These are phyloP conservation scores for Drosophila anomelani DNA, from an alignment of 2,888 invertebrate genomes.

Conservation along the genomic window DNA sequence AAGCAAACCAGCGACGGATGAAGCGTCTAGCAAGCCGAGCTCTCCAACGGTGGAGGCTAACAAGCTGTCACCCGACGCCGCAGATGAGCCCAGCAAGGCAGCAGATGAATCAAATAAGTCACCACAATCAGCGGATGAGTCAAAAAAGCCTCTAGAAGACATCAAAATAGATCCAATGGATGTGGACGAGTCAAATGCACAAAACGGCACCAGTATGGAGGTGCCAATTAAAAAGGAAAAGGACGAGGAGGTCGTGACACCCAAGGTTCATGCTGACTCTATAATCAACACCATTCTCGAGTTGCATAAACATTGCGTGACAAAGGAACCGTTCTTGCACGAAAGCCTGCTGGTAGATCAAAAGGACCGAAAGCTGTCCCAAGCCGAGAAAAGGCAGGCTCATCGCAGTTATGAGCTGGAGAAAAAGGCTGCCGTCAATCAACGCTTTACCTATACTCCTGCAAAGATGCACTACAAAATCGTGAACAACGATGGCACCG, in stretches of 20 bases:
- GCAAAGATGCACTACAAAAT: constrained; percentile 87
- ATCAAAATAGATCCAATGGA: background rate
- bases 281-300: constrained; percentile 91
- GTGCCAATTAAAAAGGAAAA: constrained; percentile 19
- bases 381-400: constrained; percentile 96
- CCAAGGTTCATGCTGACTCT: constrained; percentile 88
- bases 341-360: constrained; percentile 97
- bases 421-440: constrained; percentile 92
- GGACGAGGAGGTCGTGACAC: constrained; percentile 38
- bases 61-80: background rate
- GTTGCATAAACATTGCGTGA: constrained; percentile 87
- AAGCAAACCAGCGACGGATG: constrained; percentile 13
- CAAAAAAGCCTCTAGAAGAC: background rate
- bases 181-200: constrained; percentile 7
- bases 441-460: constrained; percentile 86
- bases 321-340: constrained; percentile 96
- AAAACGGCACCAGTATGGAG: constrained; percentile 8
- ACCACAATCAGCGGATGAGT: background rate
- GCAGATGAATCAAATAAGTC: constrained; percentile 16
- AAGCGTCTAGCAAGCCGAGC: constrained; percentile 25
- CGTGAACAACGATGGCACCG: constrained; percentile 86
- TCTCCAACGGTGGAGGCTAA: constrained; percentile 10
- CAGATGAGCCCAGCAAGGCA: constrained; percentile 8
- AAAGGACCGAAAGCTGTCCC: constrained; percentile 96
- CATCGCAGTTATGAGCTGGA: constrained; percentile 96